These are phyloP conservation scores for Anodontia alba DNA, from an alignment of 2,888 invertebrate genomes.

Conservation along the genomic window DNA sequence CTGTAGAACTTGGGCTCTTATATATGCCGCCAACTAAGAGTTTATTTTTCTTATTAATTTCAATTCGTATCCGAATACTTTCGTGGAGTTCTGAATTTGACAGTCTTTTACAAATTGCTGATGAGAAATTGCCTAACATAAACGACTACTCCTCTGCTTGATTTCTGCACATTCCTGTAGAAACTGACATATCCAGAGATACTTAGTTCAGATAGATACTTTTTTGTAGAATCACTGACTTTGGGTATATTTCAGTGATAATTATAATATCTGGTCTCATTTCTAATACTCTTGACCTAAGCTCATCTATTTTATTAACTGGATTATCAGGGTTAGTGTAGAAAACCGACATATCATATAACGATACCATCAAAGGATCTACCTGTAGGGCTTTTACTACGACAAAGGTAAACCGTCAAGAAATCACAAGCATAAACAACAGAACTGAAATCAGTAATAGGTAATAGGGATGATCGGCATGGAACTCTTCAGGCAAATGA, in stretches of 20 bases:
- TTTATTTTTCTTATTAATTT: neutral
- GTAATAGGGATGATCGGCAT: too few relatives aligned
- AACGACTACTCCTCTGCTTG: conserved; percentile 2
- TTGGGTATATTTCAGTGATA: conserved; percentile 12
- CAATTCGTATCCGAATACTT: neutral
- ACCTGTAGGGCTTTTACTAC: too few relatives aligned
- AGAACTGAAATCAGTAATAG: too few relatives aligned
- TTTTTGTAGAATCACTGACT: neutral
- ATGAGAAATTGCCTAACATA: conserved; percentile 4
- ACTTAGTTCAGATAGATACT: neutral
- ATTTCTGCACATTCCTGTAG: neutral
- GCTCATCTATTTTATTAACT: conserved; percentile 13
- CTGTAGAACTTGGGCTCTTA: neutral
- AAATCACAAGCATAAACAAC: too few relatives aligned
- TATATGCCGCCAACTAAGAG: conserved; percentile 18
- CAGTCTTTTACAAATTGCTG: neutral
- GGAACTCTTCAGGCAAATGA: too few relatives aligned
- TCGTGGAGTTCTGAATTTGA: neutral
- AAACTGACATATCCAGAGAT: neutral
- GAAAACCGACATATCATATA: too few relatives aligned
- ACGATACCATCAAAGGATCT: too few relatives aligned
- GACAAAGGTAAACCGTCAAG: too few relatives aligned
- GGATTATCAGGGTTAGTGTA: conserved; percentile 9
- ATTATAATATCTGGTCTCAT: neutral
- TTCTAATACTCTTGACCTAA: neutral